phyloP scores from a whole-genome alignment of 2,113 vertebrate genomes.

The Lycaon pictus region DNA sequence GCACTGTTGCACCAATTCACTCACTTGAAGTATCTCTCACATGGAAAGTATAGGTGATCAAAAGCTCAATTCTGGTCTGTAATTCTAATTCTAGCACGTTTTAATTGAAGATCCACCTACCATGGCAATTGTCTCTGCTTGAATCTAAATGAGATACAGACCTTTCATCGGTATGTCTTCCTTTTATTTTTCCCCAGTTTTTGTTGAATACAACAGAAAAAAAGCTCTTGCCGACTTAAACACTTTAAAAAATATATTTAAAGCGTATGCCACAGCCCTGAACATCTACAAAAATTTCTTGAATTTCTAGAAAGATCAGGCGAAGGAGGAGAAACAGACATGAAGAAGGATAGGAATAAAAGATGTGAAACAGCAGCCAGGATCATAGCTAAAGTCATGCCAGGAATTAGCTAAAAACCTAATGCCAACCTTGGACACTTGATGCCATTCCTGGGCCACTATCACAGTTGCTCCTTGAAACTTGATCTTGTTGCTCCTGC shows the following conservation, averaged over 20 bases:
- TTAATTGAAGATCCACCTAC: background rate
- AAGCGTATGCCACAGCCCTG: background rate
- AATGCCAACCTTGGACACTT: background rate
- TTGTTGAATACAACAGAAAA: background rate
- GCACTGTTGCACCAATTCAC: background rate
- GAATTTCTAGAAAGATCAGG: background rate
- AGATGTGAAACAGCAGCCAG: background rate
- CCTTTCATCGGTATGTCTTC: background rate
- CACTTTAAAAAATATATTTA: background rate
- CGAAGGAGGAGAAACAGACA: fast-evolving
- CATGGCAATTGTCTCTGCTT: background rate
- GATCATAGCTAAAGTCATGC: background rate
- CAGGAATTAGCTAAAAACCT: background rate
- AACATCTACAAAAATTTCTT: background rate
- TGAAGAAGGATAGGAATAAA: background rate
- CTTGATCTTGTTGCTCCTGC: background rate
- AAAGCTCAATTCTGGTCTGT: background rate
- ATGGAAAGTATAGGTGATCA: background rate
- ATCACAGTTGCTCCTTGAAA: background rate
- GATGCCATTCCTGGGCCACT: background rate
- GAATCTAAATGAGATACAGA: background rate
- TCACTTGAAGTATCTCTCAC: background rate
- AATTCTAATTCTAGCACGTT: background rate
- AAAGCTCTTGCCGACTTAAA: background rate
- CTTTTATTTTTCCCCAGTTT: background rate